These are phyloP conservation scores for zebrafish (Danio rerio) DNA, from an alignment of 2,113 vertebrate species.

Conservation along the genomic window DNA sequence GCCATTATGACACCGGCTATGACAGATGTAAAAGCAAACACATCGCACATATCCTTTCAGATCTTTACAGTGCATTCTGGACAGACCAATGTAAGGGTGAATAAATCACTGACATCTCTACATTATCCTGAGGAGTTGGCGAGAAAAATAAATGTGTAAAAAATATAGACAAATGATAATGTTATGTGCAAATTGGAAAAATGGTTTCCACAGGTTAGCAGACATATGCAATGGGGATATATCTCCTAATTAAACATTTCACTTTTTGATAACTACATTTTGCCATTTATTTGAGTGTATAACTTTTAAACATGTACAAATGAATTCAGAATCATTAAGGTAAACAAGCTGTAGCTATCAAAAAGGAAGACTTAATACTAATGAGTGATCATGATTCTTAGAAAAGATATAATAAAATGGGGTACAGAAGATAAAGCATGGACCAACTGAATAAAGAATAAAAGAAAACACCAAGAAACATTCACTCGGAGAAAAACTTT, in stretches of 20 bases:
- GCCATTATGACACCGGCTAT: neutral
- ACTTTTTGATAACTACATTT: conserved; percentile 18
- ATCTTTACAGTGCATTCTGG: conserved; percentile 15
- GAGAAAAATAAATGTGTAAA: neutral
- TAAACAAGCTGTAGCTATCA: neutral
- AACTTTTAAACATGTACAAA: neutral
- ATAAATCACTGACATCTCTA: neutral
- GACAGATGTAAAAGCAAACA: neutral
- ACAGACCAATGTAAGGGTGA: neutral
- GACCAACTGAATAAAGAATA: conserved; percentile 22
- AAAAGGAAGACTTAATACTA: neutral
- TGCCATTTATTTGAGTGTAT: neutral
- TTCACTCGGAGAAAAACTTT: conserved; percentile 51
- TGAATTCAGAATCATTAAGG: neutral
- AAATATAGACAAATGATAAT: neutral
- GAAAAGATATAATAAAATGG: neutral
- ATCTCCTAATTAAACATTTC: neutral
- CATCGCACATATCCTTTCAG: neutral
- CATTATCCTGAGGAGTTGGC: conserved; percentile 15
- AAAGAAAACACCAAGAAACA: conserved; percentile 39
- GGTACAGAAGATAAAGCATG: conserved; percentile 12
- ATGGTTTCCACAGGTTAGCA: neutral
- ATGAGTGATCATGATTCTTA: neutral
- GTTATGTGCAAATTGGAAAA: neutral
- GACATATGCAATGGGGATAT: neutral